These are phyloP conservation scores for Harpagoxenus sublaevis DNA, from an alignment of 2,888 invertebrate genomes.

Conservation along the genomic window DNA sequence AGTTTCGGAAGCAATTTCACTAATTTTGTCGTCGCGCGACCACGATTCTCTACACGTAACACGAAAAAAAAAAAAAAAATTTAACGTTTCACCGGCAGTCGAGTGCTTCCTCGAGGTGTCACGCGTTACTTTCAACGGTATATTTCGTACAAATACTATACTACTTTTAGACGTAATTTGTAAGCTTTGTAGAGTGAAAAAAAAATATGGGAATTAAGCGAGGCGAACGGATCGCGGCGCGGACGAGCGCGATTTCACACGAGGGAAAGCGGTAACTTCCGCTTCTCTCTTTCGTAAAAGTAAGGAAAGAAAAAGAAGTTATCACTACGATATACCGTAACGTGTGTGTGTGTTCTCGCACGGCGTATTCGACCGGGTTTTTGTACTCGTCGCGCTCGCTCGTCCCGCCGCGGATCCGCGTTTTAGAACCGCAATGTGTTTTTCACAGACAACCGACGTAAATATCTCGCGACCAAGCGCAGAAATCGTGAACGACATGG, in stretches of 20 bases:
- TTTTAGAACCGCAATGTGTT: constrained; percentile 77
- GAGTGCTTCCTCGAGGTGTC: constrained; percentile 70
- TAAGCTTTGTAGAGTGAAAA: constrained; percentile 73
- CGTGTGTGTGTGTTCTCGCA: constrained; percentile 2
- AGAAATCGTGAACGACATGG: constrained; percentile 57
- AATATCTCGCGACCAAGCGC: constrained; percentile 65
- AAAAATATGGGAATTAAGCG: constrained; percentile 30
- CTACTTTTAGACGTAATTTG: constrained; percentile 72
- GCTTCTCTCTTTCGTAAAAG: background rate
- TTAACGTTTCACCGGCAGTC: constrained; percentile 58
- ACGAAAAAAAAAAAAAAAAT: constrained; percentile 11
- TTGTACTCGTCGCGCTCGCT: constrained; percentile 5
- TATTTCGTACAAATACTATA: constrained; percentile 73
- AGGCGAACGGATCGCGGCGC: constrained; percentile 31
- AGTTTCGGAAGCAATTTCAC: constrained; percentile 31
- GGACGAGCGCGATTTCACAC: constrained; percentile 39
- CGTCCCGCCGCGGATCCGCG: constrained; percentile 53
- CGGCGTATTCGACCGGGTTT: constrained; percentile 8
- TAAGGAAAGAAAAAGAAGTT: constrained; percentile 2
- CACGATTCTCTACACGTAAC: constrained; percentile 48
- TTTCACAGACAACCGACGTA: constrained; percentile 74
- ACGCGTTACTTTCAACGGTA: constrained; percentile 73
- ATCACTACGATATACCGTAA: background rate
- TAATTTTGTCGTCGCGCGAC: constrained; percentile 42
- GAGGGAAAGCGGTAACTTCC: constrained; percentile 12